A percentile compares a stretch with the other conserved stretches of the same genome.
phyloP scores from a whole-genome alignment of 2,113 vertebrate genomes.

The Echinops telfairi region DNA sequence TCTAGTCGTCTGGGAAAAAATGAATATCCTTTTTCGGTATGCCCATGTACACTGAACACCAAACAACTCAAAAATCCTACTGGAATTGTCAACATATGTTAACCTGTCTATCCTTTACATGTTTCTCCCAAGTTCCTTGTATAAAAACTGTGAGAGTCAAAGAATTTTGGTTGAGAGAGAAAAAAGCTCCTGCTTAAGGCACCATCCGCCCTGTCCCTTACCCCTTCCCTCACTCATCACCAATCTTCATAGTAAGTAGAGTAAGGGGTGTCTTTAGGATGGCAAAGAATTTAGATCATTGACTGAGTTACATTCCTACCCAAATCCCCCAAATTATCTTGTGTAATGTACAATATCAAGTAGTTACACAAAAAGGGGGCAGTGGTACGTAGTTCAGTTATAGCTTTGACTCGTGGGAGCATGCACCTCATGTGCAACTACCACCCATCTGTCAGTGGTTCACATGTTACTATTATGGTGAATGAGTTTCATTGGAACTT shows the following conservation, averaged over 20 bases:
- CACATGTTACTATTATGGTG: background rate
- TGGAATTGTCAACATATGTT: background rate
- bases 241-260: background rate
- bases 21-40: no score
- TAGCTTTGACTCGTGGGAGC: background rate
- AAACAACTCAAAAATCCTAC: background rate
- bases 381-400: background rate
- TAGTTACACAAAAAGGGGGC: background rate
- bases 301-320: background rate
- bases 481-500: background rate
- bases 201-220: background rate
- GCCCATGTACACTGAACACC: background rate
- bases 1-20: slow-evolving; percentile 16
- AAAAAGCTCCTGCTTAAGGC: background rate
- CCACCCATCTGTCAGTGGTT: background rate
- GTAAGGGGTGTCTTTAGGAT: background rate
- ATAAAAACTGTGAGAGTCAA: background rate
- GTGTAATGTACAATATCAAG: background rate
- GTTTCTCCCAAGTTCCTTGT: background rate
- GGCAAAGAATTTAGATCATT: slow-evolving; percentile 20
- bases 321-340: background rate
- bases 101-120: background rate
- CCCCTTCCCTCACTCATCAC: background rate
- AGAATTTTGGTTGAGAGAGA: background rate
- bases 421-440: background rate